Percentiles rank a stretch among this genome's conserved stretches.
Evolutionary conservation across 2,113 vertebrate genomes (phyloP).

Genomic region (Gadus macrocephalus): DNA sequence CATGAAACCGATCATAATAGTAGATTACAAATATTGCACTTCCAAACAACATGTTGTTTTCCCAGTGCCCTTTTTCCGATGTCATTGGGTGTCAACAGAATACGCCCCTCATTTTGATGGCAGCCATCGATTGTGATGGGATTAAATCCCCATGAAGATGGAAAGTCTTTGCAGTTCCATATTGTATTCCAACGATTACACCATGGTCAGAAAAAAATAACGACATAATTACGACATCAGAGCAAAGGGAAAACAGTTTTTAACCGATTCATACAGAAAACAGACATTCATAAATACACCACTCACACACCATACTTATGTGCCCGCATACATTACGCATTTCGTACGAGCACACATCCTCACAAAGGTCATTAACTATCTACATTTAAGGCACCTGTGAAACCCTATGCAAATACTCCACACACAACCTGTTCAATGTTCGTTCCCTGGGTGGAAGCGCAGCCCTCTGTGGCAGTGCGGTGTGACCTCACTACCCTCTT

Average conservation of each 20-base stretch:
- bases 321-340: not conserved
- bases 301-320: slow-evolving; percentile 47
- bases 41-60: slow-evolving; percentile 64
- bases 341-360: not conserved
- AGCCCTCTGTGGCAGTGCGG: slow-evolving; percentile 16
- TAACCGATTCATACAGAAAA: slow-evolving; percentile 43
- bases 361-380: slow-evolving; percentile 45
- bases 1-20: slow-evolving; percentile 41
- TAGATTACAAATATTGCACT: slow-evolving; percentile 78
- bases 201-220: slow-evolving; percentile 11
- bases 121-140: too few relatives aligned
- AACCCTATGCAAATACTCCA: slow-evolving; percentile 47
- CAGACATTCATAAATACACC: slow-evolving; percentile 64
- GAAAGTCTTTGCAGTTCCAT: too few relatives aligned
- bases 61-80: slow-evolving; percentile 55
- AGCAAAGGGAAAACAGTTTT: slow-evolving; percentile 35
- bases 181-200: not conserved
- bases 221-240: slow-evolving; percentile 20
- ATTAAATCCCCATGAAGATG: too few relatives aligned
- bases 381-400: slow-evolving; percentile 59
- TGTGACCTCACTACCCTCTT: not conserved
- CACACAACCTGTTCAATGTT: slow-evolving; percentile 43
- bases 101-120: not conserved
- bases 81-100: slow-evolving; percentile 46
- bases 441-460: slow-evolving; percentile 55